phyloP scores from a whole-genome alignment of 2,797 vertebrate genomes.

The Poeciliopsis turneri region DNA sequence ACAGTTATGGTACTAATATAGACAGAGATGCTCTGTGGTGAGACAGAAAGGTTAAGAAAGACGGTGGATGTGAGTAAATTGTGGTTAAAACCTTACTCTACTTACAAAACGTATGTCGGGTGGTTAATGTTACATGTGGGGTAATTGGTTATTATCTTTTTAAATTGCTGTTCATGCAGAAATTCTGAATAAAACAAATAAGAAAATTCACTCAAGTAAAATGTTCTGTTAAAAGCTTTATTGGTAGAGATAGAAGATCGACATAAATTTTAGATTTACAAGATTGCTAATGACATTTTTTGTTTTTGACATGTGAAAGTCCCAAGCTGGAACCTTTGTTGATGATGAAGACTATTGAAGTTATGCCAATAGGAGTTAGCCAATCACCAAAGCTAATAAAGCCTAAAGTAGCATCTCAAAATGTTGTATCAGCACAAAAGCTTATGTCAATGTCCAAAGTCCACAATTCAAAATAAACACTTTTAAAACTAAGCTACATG shows the following conservation, averaged over 20 bases:
- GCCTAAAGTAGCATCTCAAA: too few relatives aligned
- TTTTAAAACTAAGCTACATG: too few relatives aligned
- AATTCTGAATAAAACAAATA: neutral
- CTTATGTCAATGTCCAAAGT: too few relatives aligned
- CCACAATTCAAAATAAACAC: too few relatives aligned
- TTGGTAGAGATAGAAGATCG: neutral
- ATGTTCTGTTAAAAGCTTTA: neutral
- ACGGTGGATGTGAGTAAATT: neutral
- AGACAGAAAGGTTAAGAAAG: neutral
- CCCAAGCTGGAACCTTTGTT: too few relatives aligned
- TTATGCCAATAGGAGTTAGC: too few relatives aligned
- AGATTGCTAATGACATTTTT: too few relatives aligned
- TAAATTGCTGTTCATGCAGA: neutral
- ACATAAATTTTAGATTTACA: too few relatives aligned
- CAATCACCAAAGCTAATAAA: too few relatives aligned
- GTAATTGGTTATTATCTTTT: neutral
- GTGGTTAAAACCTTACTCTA: neutral
- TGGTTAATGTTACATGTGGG: neutral
- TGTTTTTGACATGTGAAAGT: too few relatives aligned
- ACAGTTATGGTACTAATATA: neutral
- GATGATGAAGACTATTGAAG: too few relatives aligned
- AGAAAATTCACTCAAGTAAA: neutral
- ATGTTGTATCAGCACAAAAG: too few relatives aligned
- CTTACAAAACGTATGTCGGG: neutral
- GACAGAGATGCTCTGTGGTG: neutral